Evolutionary conservation across 2,888 invertebrate genomes (phyloP).

Genomic region (Meteorus cinctellus): DNA sequence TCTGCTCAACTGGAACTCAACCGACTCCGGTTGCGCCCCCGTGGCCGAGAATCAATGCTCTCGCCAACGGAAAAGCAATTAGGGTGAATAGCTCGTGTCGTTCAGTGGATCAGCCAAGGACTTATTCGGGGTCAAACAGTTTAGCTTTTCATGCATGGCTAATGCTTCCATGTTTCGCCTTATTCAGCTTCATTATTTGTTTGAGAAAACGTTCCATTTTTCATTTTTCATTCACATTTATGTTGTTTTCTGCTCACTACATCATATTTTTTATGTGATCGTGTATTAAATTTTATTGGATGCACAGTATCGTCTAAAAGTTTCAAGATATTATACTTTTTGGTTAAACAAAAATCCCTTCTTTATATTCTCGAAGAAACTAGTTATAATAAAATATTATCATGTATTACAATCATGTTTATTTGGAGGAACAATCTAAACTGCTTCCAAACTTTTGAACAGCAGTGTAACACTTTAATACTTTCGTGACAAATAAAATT

Average conservation of each 20-base stretch:
- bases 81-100: constrained; percentile 44
- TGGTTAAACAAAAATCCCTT: no score
- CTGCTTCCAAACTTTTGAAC: no score
- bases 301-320: no score
- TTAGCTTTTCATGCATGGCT: constrained; percentile 36
- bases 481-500: background rate
- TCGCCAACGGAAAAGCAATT: constrained; percentile 43
- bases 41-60: constrained; percentile 39
- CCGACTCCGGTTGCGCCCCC: constrained; percentile 26
- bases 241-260: background rate
- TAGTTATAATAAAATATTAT: no score
- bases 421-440: no score
- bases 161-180: background rate
- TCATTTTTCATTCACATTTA: background rate
- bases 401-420: no score
- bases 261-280: background rate
- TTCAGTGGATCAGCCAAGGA: constrained; percentile 30
- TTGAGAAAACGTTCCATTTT: background rate
- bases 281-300: no score
- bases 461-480: background rate
- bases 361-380: no score
- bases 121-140: constrained; percentile 35
- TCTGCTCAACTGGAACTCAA: constrained; percentile 37
- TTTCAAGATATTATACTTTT: no score
- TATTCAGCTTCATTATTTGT: constrained; percentile 1